phyloP scores from a whole-genome alignment of 1,140 invertebrate species.

The Bathynomus jamesi region DNA sequence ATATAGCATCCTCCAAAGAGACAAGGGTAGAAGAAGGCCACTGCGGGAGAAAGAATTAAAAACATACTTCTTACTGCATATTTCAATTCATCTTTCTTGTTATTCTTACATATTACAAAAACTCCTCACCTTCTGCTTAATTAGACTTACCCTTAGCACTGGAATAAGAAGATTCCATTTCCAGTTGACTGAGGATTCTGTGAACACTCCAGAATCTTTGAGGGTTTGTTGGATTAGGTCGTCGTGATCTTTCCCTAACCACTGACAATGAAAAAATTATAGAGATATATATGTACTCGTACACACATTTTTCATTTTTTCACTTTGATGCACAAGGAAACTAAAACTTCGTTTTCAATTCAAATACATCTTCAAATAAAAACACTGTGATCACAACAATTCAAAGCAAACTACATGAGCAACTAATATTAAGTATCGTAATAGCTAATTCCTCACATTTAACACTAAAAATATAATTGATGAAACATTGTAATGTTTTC shows the following conservation, averaged over 20 bases:
- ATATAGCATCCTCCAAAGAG: slow-evolving; percentile 62
- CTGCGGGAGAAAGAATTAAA: slow-evolving; percentile 38
- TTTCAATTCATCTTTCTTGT: neutral
- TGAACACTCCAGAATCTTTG: slow-evolving; percentile 63
- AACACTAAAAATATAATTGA: too few relatives aligned
- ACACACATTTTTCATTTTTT: too few relatives aligned
- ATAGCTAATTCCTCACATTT: too few relatives aligned
- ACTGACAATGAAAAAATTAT: slow-evolving; percentile 42
- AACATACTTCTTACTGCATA: neutral
- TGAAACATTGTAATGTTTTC: too few relatives aligned
- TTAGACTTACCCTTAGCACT: slow-evolving; percentile 59
- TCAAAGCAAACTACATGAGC: too few relatives aligned
- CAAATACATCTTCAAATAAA: too few relatives aligned
- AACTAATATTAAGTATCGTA: too few relatives aligned
- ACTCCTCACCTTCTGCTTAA: slow-evolving; percentile 32
- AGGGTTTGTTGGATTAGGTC: slow-evolving; percentile 54
- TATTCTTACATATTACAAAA: neutral
- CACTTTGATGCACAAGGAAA: too few relatives aligned
- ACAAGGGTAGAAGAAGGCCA: slow-evolving; percentile 49
- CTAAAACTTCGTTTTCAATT: too few relatives aligned
- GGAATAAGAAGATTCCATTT: slow-evolving; percentile 74
- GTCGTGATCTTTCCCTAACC: slow-evolving; percentile 49
- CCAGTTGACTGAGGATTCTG: slow-evolving; percentile 65
- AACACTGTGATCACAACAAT: too few relatives aligned
- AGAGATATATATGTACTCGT: neutral